Base-by-base conservation (phyloP, 2,888 invertebrate species). In the Lypha dubia region DNA sequence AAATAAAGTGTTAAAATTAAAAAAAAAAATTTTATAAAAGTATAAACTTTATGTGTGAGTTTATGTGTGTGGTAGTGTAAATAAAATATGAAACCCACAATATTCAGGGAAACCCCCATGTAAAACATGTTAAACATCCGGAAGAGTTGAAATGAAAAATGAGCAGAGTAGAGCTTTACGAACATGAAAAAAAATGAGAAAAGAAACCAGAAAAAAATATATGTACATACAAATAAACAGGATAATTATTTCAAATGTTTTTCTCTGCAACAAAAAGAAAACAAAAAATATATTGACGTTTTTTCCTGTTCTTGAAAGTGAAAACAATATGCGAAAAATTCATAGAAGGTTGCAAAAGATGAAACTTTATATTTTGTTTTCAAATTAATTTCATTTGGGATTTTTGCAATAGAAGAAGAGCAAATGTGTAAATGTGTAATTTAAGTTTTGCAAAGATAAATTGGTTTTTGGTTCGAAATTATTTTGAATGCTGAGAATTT, bases 221-320 rank as follows among this genome's bases (percentile, higher is more conserved):
- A 49, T 49, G n/a, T n/a, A n/a, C n/a, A n/a, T n/a, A n/a, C n/a
- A 62, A 73, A 73, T 73, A 35, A 73, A 22, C 46, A 73, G 73
- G 60, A 73, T 62, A 73, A 62, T 73, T 73, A 49, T 73, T 73
- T 73, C 35, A 60, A 22, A 46, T 58, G 32, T 60, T 58, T 60
- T 22, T 35, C 11, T 3, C 9, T 32, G 9, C 15, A 20, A 38
- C 35, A 11, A 44, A 15, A 1, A 11, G 5, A 24, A 8, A 20
- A 38, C 35, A 11, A 44, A 15, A 1, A 11, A 6, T 44, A 8
- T 11, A 24, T 15, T 41, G 41, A 41, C 4, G 2, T 15, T 44
- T n/a, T 41, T 62, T 15, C 22, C n/a, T n/a, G 20, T 22, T 41
- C 15, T 0, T 38, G 20, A 13, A 13, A 38, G 11, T 11, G 11